phyloP scores from a whole-genome alignment of 2,113 vertebrate species.

The Fregata magnificens region DNA sequence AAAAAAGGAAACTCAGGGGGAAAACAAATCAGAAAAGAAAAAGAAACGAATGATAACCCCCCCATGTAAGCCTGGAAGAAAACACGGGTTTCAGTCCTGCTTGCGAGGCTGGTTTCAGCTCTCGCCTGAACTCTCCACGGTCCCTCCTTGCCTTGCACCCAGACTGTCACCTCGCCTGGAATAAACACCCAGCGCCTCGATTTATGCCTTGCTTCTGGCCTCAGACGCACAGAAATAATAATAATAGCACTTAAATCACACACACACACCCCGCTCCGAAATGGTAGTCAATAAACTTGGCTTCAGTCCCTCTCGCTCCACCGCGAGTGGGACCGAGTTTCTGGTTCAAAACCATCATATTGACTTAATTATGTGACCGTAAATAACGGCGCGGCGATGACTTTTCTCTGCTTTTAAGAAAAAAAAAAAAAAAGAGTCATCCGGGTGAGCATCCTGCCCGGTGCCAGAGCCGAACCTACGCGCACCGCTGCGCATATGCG shows the following conservation, averaged over 20 bases:
- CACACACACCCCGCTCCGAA: background rate
- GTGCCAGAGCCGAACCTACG: background rate
- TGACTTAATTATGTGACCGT: constrained; percentile 13
- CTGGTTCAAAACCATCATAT: background rate
- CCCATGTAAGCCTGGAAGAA: background rate
- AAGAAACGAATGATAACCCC: background rate
- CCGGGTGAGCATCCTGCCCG: background rate
- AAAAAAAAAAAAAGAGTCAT: background rate
- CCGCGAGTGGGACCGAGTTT: background rate
- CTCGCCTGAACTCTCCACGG: constrained; percentile 11
- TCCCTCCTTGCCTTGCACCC: background rate
- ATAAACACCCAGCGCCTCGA: background rate
- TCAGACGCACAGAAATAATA: background rate
- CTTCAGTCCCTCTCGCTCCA: background rate
- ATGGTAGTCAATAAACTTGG: background rate
- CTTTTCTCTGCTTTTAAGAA: background rate
- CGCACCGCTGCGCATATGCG: background rate
- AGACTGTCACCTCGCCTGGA: background rate
- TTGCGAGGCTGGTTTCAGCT: background rate
- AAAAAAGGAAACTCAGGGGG: fast-evolving
- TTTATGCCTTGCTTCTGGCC: background rate
- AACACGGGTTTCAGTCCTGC: background rate
- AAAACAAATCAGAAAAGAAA: background rate
- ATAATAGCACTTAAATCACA: background rate
- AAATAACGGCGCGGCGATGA: background rate